These are phyloP conservation scores for Phalacrocorax carbo DNA, from an alignment of 2,113 vertebrate species.

Conservation along the genomic window DNA sequence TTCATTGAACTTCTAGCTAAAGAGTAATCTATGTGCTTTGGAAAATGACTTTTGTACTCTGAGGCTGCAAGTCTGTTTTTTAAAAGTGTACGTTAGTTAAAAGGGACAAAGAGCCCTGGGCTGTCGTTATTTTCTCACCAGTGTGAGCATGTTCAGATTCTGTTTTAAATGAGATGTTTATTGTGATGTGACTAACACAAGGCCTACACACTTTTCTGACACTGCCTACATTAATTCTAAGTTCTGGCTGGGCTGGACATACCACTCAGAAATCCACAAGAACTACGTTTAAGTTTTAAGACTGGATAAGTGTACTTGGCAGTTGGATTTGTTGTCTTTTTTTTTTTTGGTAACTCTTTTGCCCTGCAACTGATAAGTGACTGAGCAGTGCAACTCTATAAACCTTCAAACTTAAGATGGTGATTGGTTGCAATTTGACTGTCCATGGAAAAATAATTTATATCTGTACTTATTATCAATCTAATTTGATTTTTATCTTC, in stretches of 20 bases:
- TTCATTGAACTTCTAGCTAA: conserved; percentile 3
- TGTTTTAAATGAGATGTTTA: background rate
- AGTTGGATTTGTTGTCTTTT: background rate
- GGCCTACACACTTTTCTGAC: background rate
- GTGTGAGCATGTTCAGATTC: background rate
- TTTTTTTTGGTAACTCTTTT: background rate
- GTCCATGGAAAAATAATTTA: background rate
- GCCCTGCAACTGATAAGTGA: background rate
- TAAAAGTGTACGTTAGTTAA: background rate
- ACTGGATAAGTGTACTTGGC: background rate
- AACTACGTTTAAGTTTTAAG: background rate
- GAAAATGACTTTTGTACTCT: background rate
- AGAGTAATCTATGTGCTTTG: background rate
- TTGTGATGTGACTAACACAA: background rate
- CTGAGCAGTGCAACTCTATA: background rate
- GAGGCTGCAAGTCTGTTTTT: background rate
- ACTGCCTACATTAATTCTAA: background rate
- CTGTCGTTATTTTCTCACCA: background rate
- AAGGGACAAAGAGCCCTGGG: background rate
- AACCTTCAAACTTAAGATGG: background rate
- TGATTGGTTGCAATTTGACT: background rate
- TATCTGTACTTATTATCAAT: background rate
- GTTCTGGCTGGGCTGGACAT: background rate
- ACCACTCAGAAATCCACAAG: background rate
- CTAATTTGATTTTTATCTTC: background rate